phyloP scores from a whole-genome alignment of 1,140 invertebrate species.

The Sogatella furcifera region DNA sequence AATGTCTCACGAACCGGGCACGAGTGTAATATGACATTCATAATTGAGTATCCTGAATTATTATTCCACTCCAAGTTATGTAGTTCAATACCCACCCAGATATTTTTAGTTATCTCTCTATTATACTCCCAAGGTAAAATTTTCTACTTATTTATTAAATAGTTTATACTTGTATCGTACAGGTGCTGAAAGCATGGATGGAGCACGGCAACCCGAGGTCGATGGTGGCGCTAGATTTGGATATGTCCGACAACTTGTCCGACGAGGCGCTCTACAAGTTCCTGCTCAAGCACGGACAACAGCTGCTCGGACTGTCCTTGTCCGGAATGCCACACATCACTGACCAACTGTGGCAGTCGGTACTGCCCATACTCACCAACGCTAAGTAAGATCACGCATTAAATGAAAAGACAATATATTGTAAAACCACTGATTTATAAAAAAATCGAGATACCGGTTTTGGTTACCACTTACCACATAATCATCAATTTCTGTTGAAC shows the following conservation, averaged over 20 bases:
- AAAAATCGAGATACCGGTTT: too few species aligned
- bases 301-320: constrained; percentile 75
- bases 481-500: too few species aligned
- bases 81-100: too few species aligned
- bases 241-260: constrained; percentile 87
- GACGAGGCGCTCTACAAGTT: constrained; percentile 90
- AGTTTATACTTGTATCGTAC: not conserved
- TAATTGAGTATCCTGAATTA: too few species aligned
- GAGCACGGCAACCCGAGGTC: constrained; percentile 77
- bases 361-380: constrained; percentile 80
- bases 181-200: constrained; percentile 78
- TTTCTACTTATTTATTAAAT: not conserved
- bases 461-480: too few species aligned
- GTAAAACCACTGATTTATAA: too few species aligned
- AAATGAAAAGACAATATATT: too few species aligned
- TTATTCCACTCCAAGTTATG: too few species aligned
- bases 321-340: constrained; percentile 96
- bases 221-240: constrained; percentile 82
- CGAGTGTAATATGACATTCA: too few species aligned
- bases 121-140: too few species aligned
- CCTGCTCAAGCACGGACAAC: constrained; percentile 74
- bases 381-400: constrained; percentile 51
- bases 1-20: too few species aligned
- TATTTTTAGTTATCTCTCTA: too few species aligned
- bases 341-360: constrained; percentile 91